Evolutionary conservation across 2,113 vertebrate genomes (phyloP), one percentile per base, ranked within the genome.

Genomic region (Budorcas taxicolor): DNA sequence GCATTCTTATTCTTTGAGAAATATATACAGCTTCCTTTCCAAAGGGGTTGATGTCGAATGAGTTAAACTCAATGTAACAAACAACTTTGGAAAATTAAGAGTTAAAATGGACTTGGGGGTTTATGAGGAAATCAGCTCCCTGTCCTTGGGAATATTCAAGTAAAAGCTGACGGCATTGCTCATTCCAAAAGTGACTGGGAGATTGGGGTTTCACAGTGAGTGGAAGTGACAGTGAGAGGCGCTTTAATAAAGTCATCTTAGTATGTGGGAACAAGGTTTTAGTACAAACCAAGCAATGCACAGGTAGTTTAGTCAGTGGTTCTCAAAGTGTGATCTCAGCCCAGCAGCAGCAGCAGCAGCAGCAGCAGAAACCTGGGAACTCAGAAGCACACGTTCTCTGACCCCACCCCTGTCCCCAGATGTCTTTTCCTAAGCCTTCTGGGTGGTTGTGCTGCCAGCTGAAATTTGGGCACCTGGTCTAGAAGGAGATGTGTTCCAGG

Each of bases 21-120:
- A 64, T 58, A 40, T n/a, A 25, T 0, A 4, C 1, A 0, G 4
- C 5, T 88, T 4, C 80, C 81, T 87, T 6, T 40, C 33, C 13
- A 36, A 67, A 40, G 2, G 10, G 29, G 13, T 47, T 25, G 8
- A 5, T 6, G 3, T 27, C 1, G 0, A 16, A 27, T 25, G 43
- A 29, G 40, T 87, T 43, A 3, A 16, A 47, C 31, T 45, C 1
- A 1, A 0, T 10, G 52, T 15, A 8, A 57, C 7, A 15, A 25
- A n/a, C 1, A 10, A 29, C 21, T 36, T 62, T 19, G n/a, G 55
- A 40, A 52, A 45, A 47, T 27, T 0, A 19, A 58, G 67, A 17
- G 47, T 93, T 45, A 52, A 64, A 43, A n/a, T 19, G 40, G 19
- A 40, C 31, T 50, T n/a, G 84, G 40, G 29, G 2, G 31, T 11